Evolutionary conservation across 2,888 invertebrate species (phyloP).

Genomic region (Phyllotreta striolata): DNA sequence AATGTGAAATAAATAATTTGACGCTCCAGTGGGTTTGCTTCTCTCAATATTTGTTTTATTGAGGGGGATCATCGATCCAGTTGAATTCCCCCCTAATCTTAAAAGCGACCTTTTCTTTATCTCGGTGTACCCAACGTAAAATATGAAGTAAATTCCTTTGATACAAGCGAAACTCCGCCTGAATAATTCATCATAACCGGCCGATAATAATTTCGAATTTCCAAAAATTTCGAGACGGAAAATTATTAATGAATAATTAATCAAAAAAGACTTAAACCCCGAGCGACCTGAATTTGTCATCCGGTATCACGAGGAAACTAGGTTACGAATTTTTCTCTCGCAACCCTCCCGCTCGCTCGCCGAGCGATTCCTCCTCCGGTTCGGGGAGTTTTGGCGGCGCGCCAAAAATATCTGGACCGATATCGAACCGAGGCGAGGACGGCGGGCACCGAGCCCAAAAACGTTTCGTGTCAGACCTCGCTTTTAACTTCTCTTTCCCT

Average conservation of each 20-base stretch:
- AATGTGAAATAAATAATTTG: too few species aligned
- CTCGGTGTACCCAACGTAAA: too few species aligned
- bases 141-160: too few species aligned
- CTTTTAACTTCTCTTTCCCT: constrained; percentile 13
- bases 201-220: constrained; percentile 1
- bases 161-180: too few species aligned
- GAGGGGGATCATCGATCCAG: too few species aligned
- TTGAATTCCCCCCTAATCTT: too few species aligned
- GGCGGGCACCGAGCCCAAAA: constrained; percentile 19
- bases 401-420: constrained; percentile 49
- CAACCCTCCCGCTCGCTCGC: constrained; percentile 3
- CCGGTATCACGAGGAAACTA: constrained; percentile 20
- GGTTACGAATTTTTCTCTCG: constrained; percentile 25
- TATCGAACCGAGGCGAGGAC: constrained; percentile 47
- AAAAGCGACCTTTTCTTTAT: too few species aligned
- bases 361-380: constrained; percentile 23
- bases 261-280: constrained; percentile 11
- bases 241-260: constrained; percentile 21
- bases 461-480: constrained; percentile 14
- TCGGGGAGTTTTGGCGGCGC: constrained; percentile 41
- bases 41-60: too few species aligned
- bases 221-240: not conserved
- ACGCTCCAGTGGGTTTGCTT: too few species aligned
- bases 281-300: constrained; percentile 19
- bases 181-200: not conserved